These are phyloP conservation scores for Uropsilus gracilis DNA, from an alignment of 2,113 vertebrate species.

Conservation along the genomic window DNA sequence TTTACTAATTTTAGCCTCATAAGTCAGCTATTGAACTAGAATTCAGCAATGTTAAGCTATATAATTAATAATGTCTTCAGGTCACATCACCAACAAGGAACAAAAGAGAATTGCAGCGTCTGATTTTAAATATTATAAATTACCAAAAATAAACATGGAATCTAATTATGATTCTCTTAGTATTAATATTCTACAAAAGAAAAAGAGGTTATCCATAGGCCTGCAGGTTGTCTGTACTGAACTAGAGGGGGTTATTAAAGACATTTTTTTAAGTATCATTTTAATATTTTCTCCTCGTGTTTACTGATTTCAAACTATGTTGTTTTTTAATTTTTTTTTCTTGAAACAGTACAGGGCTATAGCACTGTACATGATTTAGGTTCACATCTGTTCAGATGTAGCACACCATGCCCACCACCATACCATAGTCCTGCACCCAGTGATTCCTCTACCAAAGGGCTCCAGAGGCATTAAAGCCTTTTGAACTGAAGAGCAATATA, in stretches of 20 bases:
- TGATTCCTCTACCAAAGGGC: too few relatives aligned
- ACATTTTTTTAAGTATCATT: too few relatives aligned
- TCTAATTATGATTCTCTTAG: not conserved
- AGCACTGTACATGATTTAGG: too few relatives aligned
- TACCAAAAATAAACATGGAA: not conserved
- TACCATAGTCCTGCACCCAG: too few relatives aligned
- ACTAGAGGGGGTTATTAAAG: not conserved
- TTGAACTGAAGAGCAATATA: not conserved
- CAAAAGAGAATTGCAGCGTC: not conserved
- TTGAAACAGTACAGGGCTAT: too few relatives aligned
- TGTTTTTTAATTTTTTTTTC: too few relatives aligned
- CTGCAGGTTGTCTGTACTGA: not conserved
- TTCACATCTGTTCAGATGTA: too few relatives aligned
- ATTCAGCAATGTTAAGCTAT: not conserved
- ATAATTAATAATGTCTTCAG: not conserved
- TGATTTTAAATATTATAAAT: not conserved
- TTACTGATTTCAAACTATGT: too few relatives aligned
- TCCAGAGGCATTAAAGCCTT: not conserved
- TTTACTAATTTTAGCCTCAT: not conserved
- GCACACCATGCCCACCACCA: too few relatives aligned
- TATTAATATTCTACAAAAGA: not conserved
- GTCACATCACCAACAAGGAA: not conserved
- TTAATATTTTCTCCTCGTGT: too few relatives aligned
- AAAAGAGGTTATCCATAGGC: not conserved
- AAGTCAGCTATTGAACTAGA: not conserved